Conservation (phyloP, 2,888 invertebrate species). For the Melieria crassipennis region DNA sequence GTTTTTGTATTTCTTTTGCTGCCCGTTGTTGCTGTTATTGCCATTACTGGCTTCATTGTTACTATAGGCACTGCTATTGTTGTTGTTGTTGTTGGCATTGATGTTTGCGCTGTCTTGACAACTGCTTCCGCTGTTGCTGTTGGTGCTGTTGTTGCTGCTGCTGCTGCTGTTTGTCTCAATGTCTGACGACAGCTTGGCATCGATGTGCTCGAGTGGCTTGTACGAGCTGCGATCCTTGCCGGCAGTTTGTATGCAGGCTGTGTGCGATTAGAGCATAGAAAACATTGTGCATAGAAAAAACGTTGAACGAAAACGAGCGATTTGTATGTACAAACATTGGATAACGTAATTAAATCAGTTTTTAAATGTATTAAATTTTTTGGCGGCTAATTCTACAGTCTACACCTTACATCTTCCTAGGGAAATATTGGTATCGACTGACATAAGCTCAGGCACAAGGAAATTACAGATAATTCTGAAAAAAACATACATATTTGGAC, state of each 20-base stretch:
- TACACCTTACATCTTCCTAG: too few relatives aligned
- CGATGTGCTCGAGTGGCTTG: slow-evolving; percentile 72
- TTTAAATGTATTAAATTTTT: too few relatives aligned
- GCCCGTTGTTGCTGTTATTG: slow-evolving; percentile 22
- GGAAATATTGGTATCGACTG: too few relatives aligned
- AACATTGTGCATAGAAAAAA: not conserved
- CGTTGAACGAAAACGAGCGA: not conserved
- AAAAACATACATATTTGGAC: too few relatives aligned
- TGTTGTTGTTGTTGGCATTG: slow-evolving; percentile 44
- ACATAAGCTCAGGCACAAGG: too few relatives aligned
- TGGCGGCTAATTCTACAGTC: too few relatives aligned
- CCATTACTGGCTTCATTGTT: slow-evolving; percentile 37
- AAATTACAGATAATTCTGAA: too few relatives aligned
- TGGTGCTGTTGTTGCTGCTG: slow-evolving; percentile 48
- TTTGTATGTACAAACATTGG: too few relatives aligned
- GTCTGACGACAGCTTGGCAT: slow-evolving; percentile 56
- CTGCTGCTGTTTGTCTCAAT: slow-evolving; percentile 63
- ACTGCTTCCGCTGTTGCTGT: slow-evolving; percentile 42
- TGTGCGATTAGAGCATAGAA: not conserved
- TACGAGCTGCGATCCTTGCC: slow-evolving; percentile 74
- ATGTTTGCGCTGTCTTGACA: slow-evolving; percentile 41
- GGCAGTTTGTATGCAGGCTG: slow-evolving; percentile 78
- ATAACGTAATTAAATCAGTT: too few relatives aligned
- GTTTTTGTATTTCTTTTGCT: slow-evolving; percentile 36
- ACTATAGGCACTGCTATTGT: slow-evolving; percentile 48